phyloP scores from a whole-genome alignment of 1,140 invertebrate genomes.

The Drosophila pallidifrons region DNA sequence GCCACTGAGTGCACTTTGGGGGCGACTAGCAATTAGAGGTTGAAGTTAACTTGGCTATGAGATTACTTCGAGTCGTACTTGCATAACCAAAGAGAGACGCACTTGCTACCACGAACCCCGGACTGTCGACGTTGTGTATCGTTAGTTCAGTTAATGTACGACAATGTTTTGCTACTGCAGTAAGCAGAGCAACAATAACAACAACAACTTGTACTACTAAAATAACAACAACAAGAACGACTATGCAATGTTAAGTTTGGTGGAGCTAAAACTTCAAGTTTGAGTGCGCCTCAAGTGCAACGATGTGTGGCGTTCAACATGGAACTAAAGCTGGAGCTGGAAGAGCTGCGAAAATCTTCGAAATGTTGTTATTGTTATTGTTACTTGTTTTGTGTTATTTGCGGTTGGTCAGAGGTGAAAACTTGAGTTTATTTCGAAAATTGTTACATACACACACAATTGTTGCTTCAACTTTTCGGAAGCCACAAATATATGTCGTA shows the following conservation, averaged over 20 bases:
- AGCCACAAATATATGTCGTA: constrained; percentile 19
- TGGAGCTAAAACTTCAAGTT: constrained; percentile 55
- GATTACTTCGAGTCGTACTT: constrained; percentile 24
- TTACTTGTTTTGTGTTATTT: constrained; percentile 47
- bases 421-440: constrained; percentile 53
- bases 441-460: constrained; percentile 29
- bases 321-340: not conserved
- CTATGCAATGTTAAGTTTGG: constrained; percentile 55
- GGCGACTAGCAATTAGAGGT: constrained; percentile 72
- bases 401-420: constrained; percentile 64
- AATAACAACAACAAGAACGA: constrained; percentile 43
- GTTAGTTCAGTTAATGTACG: constrained; percentile 64
- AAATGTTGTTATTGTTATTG: constrained; percentile 41
- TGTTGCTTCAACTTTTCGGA: constrained; percentile 20
- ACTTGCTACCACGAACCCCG: not conserved
- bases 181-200: constrained; percentile 19
- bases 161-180: constrained; percentile 52
- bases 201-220: not conserved
- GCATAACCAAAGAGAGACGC: constrained; percentile 35
- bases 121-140: constrained; percentile 32
- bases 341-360: constrained; percentile 4
- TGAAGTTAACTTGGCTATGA: constrained; percentile 65
- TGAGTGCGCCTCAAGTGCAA: constrained; percentile 62
- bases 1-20: constrained; percentile 66
- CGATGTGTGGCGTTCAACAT: constrained; percentile 53